Conservation (phyloP, 2,888 invertebrate species). For the Philaethria dido region DNA sequence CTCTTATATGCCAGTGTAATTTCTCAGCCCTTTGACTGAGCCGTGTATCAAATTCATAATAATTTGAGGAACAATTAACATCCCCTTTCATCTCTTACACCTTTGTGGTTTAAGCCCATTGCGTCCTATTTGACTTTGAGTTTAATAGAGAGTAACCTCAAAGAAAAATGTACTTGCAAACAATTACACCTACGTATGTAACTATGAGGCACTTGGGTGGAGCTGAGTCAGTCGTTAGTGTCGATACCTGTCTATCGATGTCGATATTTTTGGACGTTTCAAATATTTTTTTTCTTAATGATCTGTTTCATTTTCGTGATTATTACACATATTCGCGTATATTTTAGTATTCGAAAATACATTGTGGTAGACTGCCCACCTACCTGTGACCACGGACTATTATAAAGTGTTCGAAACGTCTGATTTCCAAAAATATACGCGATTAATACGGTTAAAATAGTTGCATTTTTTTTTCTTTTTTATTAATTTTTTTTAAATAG, state of each 20-base stretch:
- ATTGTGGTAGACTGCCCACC: no score
- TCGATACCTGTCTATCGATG: constrained; percentile 50
- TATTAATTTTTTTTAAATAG: no score
- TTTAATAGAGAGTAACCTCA: constrained; percentile 83
- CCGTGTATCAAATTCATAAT: constrained; percentile 73
- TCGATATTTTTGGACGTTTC: constrained; percentile 34
- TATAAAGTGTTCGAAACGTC: no score
- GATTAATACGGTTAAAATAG: no score
- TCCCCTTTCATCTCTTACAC: constrained; percentile 71
- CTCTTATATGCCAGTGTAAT: constrained; percentile 48
- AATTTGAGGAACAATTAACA: constrained; percentile 81
- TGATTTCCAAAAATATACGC: no score
- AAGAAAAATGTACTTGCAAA: constrained; percentile 83
- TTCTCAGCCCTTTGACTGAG: constrained; percentile 65
- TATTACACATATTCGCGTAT: no score
- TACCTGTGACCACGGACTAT: no score
- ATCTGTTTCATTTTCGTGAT: no score
- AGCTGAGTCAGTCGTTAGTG: constrained; percentile 73
- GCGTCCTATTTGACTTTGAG: constrained; percentile 80
- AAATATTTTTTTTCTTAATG: no score
- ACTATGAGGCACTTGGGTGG: constrained; percentile 74
- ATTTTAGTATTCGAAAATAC: no score
- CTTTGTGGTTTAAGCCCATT: constrained; percentile 73
- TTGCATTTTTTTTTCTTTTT: no score
- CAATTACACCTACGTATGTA: constrained; percentile 82